Percentiles rank a stretch among this genome's conserved stretches.
Conservation (phyloP, 2,113 vertebrate species). For the Martes martes region DNA sequence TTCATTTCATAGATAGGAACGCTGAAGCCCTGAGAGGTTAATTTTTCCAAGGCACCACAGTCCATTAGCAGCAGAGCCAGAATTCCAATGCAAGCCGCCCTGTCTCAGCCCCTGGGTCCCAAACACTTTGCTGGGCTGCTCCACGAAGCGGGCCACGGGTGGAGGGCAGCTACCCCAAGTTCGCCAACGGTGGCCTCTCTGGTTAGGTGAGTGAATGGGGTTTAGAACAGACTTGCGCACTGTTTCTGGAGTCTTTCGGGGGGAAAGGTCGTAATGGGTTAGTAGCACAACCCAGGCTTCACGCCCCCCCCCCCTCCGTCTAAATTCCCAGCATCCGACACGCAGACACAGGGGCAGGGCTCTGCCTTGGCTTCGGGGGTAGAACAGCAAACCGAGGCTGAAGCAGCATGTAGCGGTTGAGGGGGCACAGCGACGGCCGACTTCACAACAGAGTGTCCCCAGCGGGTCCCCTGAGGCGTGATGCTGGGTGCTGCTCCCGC, state of each 20-base stretch:
- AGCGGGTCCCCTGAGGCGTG: accelerated
- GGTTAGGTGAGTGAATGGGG: not conserved
- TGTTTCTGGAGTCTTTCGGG: not conserved
- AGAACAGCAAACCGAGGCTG: not conserved
- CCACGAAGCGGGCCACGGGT: accelerated
- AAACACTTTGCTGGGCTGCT: accelerated
- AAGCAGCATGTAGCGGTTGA: not conserved
- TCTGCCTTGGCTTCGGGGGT: not conserved
- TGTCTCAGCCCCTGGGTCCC: not conserved
- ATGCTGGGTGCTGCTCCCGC: accelerated
- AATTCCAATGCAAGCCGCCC: not conserved
- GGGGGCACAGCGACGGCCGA: not conserved
- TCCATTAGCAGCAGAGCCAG: not conserved
- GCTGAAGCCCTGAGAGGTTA: not conserved
- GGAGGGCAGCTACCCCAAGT: not conserved
- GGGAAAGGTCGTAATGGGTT: not conserved
- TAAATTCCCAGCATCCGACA: not conserved
- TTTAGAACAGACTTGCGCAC: not conserved
- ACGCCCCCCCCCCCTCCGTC: no score
- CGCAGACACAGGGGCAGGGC: no score
- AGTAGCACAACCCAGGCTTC: not conserved
- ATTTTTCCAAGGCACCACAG: not conserved
- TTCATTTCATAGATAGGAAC: not conserved
- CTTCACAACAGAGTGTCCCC: accelerated
- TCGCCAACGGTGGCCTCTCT: accelerated